Evolutionary conservation across 2,113 vertebrate genomes (phyloP).

Genomic region (Xenus cinereus): DNA sequence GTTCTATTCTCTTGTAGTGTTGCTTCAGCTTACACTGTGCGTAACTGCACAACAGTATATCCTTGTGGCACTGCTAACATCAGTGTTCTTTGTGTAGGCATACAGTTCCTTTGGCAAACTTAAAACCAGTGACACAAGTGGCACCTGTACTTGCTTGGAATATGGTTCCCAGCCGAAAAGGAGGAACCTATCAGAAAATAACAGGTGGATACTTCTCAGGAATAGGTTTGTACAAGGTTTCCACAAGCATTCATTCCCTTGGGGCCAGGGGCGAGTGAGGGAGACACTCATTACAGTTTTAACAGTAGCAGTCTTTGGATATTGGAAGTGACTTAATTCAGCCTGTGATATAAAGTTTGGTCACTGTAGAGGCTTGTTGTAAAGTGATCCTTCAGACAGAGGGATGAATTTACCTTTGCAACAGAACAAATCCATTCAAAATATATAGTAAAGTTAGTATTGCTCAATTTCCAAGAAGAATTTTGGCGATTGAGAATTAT

Average conservation of each 20-base stretch:
- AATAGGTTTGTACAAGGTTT: slow-evolving; percentile 76
- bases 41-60: neutral
- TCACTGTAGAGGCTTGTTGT: neutral
- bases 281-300: fast-evolving
- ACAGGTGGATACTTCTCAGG: slow-evolving; percentile 74
- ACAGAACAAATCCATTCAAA: neutral
- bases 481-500: neutral
- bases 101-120: slow-evolving; percentile 84
- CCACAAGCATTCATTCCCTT: neutral
- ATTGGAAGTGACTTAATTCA: neutral
- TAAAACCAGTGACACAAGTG: slow-evolving; percentile 87
- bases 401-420: neutral
- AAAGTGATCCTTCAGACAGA: neutral
- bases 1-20: neutral
- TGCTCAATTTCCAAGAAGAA: neutral
- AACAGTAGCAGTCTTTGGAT: neutral
- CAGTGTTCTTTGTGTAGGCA: slow-evolving; percentile 77
- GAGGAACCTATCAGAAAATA: slow-evolving; percentile 76
- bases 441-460: neutral
- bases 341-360: neutral
- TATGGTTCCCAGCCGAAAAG: slow-evolving; percentile 76
- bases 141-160: slow-evolving; percentile 89
- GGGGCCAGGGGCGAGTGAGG: fast-evolving
- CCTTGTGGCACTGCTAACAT: neutral
- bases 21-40: neutral